Evolutionary conservation across 2,797 vertebrate species (phyloP).

Genomic region (Enteromius fasciolatus): DNA sequence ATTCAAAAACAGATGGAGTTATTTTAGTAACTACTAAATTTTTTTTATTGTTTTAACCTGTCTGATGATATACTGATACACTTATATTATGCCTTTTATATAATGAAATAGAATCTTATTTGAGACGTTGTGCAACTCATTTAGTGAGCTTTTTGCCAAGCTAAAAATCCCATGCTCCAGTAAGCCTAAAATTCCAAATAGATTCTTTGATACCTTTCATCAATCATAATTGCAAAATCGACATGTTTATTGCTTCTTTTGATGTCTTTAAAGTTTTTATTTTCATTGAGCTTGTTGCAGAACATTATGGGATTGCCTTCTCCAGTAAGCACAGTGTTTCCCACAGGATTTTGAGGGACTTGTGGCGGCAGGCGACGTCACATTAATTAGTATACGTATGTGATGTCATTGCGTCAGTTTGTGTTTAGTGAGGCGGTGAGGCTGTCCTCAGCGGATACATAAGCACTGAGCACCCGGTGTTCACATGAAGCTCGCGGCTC

Average conservation of each 20-base stretch:
- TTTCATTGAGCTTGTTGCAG: background rate
- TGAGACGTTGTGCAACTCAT: background rate
- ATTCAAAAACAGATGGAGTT: constrained; percentile 69
- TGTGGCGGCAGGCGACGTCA: too few relatives aligned
- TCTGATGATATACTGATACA: background rate
- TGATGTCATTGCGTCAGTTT: too few relatives aligned
- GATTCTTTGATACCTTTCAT: background rate
- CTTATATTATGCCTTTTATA: too few relatives aligned
- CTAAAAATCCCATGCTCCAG: background rate
- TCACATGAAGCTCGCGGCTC: too few relatives aligned
- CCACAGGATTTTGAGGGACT: too few relatives aligned
- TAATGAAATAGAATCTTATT: background rate
- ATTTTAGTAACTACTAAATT: constrained; percentile 58
- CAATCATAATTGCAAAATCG: background rate
- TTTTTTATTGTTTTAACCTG: constrained; percentile 5
- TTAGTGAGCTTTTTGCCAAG: background rate
- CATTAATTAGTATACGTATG: too few relatives aligned
- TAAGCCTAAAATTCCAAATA: background rate
- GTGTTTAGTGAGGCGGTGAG: too few relatives aligned
- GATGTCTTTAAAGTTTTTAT: background rate
- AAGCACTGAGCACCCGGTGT: too few relatives aligned
- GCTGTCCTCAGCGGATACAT: too few relatives aligned
- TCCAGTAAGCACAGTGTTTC: too few relatives aligned
- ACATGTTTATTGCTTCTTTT: background rate
- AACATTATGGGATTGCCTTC: background rate